Base-by-base conservation (phyloP, 2,888 invertebrate species). In the Spodoptera littoralis region DNA sequence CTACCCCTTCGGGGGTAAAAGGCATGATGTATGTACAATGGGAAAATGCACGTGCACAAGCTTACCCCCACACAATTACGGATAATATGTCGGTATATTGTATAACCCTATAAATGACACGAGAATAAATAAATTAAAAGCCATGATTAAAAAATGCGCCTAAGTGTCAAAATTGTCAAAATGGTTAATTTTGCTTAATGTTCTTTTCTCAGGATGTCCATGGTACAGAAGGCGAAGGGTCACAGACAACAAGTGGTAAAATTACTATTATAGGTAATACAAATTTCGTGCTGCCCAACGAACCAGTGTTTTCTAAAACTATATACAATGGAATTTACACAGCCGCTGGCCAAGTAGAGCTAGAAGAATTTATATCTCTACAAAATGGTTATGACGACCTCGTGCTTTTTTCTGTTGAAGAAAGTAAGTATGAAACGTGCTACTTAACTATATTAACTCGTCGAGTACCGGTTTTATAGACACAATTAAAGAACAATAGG, bases 281-380 rank as follows among this genome's bases (percentile, higher is more conserved):
- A 12, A 81, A 87, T 45, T 90, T 90, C 68, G 85, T 89, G 77
- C 82, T 95, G 44, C 94, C 95, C 1, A 91, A 91, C 43, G 92
- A 92, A 54, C 95, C 92, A 22, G 81, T 90, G 22, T 96, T 96
- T 81, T 81, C 86, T 1, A 77, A 89, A 76, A 68, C 94, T 11
- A 91, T 90, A 70, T 95, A 95, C 76, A 79, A 87, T 30, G 95
- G 91, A 11, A 82, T 83, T 27, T 95, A 95, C 70, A 88, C 87
- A 1, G 74, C 72, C 5, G 83, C 85, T 13, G 73, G 89, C 59
- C 75, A 80, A 63, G 58, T 92, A 27, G 60, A 80, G 47, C 57
- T 88, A n/a, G 78, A 82, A 24, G 80, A 88, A 46, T 73, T 81
- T 11, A 92, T 92, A 47, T 80, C 73, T 18, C 76, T 95, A 24